These are phyloP conservation scores for Nestor notabilis DNA, from an alignment of 2,113 vertebrate species.

Conservation along the genomic window DNA sequence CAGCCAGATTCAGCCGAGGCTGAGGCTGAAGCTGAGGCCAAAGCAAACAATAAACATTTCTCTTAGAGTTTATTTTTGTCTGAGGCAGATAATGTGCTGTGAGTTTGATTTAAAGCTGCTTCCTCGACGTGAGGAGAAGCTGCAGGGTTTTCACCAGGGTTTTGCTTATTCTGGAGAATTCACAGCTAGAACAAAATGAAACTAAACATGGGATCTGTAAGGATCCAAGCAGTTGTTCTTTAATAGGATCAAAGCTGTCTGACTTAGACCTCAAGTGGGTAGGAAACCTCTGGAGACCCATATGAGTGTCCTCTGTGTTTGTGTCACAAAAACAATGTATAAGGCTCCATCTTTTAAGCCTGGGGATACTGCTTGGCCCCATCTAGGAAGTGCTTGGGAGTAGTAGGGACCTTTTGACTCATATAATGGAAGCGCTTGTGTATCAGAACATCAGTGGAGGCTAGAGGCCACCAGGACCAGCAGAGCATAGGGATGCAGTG, in stretches of 20 bases:
- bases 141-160: neutral
- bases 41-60: constrained; percentile 58
- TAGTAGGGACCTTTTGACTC: neutral
- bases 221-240: neutral
- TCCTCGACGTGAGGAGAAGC: neutral
- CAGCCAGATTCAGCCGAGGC: neutral
- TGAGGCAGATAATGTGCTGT: constrained; percentile 27
- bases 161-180: neutral
- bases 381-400: neutral
- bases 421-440: neutral
- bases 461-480: neutral
- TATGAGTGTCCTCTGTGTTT: neutral
- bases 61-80: constrained; percentile 28
- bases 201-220: neutral
- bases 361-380: neutral
- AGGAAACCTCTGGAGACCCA: neutral
- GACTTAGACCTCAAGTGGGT: neutral
- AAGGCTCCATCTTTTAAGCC: neutral
- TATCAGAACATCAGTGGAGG: neutral
- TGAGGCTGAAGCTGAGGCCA: neutral
- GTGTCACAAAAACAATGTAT: neutral
- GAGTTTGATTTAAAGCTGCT: neutral
- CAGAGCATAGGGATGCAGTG: neutral
- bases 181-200: neutral
- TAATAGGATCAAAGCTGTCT: neutral